Evolutionary conservation across 1,140 invertebrate species (phyloP).

Genomic region (Drosophila athabasca): DNA sequence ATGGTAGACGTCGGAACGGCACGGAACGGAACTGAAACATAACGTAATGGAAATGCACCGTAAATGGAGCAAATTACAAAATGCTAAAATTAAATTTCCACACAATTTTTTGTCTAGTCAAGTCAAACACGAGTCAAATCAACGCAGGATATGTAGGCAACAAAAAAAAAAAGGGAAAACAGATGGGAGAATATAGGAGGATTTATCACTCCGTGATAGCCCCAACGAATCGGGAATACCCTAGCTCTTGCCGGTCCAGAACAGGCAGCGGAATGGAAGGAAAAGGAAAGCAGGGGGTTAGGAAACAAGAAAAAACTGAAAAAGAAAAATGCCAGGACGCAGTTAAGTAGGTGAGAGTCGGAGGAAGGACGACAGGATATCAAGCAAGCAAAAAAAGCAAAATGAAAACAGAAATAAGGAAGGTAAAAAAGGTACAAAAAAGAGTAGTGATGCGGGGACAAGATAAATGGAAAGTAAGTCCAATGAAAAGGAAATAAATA

Average conservation of each 20-base stretch:
- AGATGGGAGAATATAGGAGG: not conserved
- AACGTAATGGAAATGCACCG: slow-evolving; percentile 1
- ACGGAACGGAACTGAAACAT: not conserved
- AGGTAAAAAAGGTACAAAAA: too few species aligned
- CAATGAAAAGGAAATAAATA: slow-evolving; percentile 16
- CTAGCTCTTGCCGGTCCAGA: not conserved
- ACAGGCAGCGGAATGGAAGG: too few species aligned
- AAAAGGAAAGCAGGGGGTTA: too few species aligned
- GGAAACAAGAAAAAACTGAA: not conserved
- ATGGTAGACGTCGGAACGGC: too few species aligned
- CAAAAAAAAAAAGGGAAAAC: not conserved
- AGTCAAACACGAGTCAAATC: slow-evolving; percentile 10
- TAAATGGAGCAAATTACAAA: slow-evolving; percentile 36
- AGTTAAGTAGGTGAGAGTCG: not conserved
- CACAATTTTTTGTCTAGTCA: slow-evolving; percentile 34
- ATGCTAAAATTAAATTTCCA: slow-evolving; percentile 50
- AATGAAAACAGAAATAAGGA: too few species aligned
- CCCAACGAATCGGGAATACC: slow-evolving; percentile 5
- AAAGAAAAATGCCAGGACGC: slow-evolving; percentile 15
- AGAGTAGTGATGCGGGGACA: too few species aligned
- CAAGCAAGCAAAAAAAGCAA: too few species aligned
- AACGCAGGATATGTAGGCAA: slow-evolving; percentile 9
- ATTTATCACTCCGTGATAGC: slow-evolving; percentile 6
- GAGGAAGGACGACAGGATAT: not conserved
- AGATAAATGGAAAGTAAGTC: slow-evolving; percentile 19